phyloP scores from a whole-genome alignment of 2,797 vertebrate species.

The Fistularia commersonii region DNA sequence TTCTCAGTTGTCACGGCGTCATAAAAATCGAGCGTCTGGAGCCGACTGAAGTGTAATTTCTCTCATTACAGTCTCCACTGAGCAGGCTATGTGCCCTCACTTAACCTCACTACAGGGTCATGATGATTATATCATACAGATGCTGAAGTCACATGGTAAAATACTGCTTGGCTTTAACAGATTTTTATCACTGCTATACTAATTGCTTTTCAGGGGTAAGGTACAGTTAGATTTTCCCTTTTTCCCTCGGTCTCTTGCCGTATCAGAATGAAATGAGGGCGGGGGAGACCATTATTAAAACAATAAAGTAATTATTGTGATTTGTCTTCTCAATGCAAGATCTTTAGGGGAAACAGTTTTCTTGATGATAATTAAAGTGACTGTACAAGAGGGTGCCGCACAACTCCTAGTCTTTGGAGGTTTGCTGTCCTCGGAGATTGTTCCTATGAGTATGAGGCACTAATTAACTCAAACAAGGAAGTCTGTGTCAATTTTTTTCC shows the following conservation, averaged over 20 bases:
- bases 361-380: conserved; percentile 44
- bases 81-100: conserved; percentile 27
- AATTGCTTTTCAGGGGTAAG: conserved; percentile 39
- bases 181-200: conserved; percentile 34
- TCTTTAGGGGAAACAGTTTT: conserved; percentile 33
- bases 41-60: conserved; percentile 18
- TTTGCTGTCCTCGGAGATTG: conserved; percentile 16
- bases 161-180: conserved; percentile 14
- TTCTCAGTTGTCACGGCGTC: conserved; percentile 20
- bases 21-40: conserved; percentile 7
- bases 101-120: conserved; percentile 39
- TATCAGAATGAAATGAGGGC: conserved; percentile 21
- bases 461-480: too few species aligned
- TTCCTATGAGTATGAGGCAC: too few species aligned
- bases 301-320: conserved; percentile 35
- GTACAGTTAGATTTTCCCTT: conserved; percentile 14
- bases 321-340: conserved; percentile 42
- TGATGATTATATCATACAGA: conserved; percentile 36
- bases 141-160: conserved; percentile 27
- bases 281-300: conserved; percentile 21
- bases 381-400: conserved; percentile 15
- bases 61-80: conserved; percentile 33
- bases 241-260: conserved; percentile 13
- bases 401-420: conserved; percentile 35
- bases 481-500: too few species aligned